Base-by-base conservation (phyloP, 2,113 vertebrate genomes). In the Poeciliopsis retropinna region DNA sequence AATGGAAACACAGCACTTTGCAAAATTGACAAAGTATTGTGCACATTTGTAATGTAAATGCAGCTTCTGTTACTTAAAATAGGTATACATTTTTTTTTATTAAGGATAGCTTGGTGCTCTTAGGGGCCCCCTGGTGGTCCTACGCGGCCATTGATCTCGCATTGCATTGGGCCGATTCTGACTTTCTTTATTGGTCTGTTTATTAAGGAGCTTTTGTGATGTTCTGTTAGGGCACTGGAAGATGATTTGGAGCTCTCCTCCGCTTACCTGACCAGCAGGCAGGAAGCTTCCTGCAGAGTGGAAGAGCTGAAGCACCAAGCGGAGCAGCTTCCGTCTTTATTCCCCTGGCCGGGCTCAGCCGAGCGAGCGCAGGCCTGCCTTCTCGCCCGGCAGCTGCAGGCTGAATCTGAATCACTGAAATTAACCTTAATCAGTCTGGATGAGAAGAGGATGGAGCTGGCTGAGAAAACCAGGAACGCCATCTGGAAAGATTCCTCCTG, bases 251-350 rank as follows among this genome's bases (percentile, higher is more conserved):
- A 80, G 64, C 54, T 75, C 54, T n/a, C 61, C 30, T 78, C 71
- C 39, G 30, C 54, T 15, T 67, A 69, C 79, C 60, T 74, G 76
- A 6, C 54, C 32, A 61, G 9, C 4, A 74, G 63, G 54, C 70
- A 67, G 14, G 63, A 76, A 47, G 13, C 64, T 39, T 28, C 37
- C 32, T 1, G 13, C 57, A 74, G 41, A 76, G 57, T 74, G 66
- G 51, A 84, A 51, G 73, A 69, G 70, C 82, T 82, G 76, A 73
- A 79, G 63, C 37, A 17, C 44, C 67, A 62, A 66, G 31, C 54
- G 14, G 70, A 80, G 64, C 79, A 68, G 76, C 82, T 84, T 32
- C 70, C 66, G 12, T 5, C 70, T 60, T 47, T 31, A 15, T 77
- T 84, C 73, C 76, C 77, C n/a, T 80, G 77, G 68, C 77, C 71